A percentile compares a stretch with the other conserved stretches of the same genome.
phyloP scores from a whole-genome alignment of 1,140 invertebrate genomes.

The Cecropterus lyciades region DNA sequence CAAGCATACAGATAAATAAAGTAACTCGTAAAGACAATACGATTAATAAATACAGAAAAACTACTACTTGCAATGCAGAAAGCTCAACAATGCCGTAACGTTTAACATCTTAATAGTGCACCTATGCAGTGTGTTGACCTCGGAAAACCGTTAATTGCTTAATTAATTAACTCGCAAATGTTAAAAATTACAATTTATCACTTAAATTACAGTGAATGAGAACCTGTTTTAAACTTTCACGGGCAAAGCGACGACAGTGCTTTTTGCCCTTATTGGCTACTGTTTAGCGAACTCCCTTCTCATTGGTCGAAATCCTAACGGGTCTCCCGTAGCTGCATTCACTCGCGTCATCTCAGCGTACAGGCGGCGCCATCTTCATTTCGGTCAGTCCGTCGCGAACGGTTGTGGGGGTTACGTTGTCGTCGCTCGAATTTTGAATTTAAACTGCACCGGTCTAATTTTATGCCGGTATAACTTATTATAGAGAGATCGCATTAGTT shows the following conservation, averaged over 20 bases:
- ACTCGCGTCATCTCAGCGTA: slow-evolving; percentile 56
- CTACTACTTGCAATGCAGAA: no score
- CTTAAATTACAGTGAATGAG: slow-evolving; percentile 45
- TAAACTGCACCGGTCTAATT: slow-evolving; percentile 46
- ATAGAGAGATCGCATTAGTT: slow-evolving; percentile 43
- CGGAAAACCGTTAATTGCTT: slow-evolving; percentile 46
- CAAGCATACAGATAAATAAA: not conserved
- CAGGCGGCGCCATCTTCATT: slow-evolving; percentile 66
- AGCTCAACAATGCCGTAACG: not conserved
- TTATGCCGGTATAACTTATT: slow-evolving; percentile 47
- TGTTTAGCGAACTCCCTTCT: slow-evolving; percentile 23
- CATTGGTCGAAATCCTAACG: slow-evolving; percentile 61
- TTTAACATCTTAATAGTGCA: not conserved
- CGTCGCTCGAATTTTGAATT: slow-evolving; percentile 38
- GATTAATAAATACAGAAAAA: not conserved
- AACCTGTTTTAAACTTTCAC: slow-evolving; percentile 70
- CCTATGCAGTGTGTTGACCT: slow-evolving; percentile 34
- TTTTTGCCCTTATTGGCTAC: slow-evolving; percentile 51
- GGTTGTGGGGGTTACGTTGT: slow-evolving; percentile 59
- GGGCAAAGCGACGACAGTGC: slow-evolving; percentile 48
- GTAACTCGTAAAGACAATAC: not conserved
- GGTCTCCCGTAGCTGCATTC: slow-evolving; percentile 59
- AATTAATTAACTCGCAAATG: slow-evolving; percentile 41
- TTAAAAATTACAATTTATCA: slow-evolving; percentile 38
- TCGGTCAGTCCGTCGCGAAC: slow-evolving; percentile 72